phyloP scores from a whole-genome alignment of 2,113 vertebrate genomes.

The Ciconia boyciana region DNA sequence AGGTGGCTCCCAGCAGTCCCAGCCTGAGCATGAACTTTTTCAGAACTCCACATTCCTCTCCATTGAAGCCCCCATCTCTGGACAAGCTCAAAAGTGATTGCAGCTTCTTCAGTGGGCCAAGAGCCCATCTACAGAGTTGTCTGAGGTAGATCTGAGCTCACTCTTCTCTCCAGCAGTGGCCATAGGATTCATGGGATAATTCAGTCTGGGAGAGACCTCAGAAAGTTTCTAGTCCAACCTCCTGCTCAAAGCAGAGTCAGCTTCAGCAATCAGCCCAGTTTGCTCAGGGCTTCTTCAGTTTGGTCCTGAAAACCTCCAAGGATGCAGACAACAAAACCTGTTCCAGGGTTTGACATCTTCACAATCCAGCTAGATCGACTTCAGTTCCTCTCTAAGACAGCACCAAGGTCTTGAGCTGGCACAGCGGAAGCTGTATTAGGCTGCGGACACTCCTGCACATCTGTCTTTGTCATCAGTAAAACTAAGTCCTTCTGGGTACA shows the following conservation, averaged over 20 bases:
- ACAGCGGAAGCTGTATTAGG: not conserved
- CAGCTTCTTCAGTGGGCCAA: not conserved
- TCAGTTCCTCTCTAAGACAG: not conserved
- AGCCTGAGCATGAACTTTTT: not conserved
- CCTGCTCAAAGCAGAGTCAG: not conserved
- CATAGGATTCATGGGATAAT: not conserved
- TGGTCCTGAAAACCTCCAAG: not conserved
- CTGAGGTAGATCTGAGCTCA: not conserved
- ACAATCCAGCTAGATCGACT: not conserved
- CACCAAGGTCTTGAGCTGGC: not conserved
- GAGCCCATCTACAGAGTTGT: not conserved
- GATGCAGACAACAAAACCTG: not conserved
- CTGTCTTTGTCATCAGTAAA: not conserved
- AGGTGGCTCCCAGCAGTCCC: not conserved
- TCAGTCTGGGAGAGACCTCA: not conserved
- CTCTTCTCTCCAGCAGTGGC: not conserved
- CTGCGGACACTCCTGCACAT: not conserved
- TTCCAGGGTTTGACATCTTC: not conserved
- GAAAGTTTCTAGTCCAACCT: not conserved
- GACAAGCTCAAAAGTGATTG: not conserved
- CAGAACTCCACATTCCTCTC: not conserved
- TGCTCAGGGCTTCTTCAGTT: not conserved
- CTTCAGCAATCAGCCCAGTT: not conserved
- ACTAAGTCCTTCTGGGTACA: not conserved
- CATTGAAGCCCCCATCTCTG: not conserved